Conservation (phyloP, 2,888 invertebrate species). For the Sarcophaga variegata region DNA sequence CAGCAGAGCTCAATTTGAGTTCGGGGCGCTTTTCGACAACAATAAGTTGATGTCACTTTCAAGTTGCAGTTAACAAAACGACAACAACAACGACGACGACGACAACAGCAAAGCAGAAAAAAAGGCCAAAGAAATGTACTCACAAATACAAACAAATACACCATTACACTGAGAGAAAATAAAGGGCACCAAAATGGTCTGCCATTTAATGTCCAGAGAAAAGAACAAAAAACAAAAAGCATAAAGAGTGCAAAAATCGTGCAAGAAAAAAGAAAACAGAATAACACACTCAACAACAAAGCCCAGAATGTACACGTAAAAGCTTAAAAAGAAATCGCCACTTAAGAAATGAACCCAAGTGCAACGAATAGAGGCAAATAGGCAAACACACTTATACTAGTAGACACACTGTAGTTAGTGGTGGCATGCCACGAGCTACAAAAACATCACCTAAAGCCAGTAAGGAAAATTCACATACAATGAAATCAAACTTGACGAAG, state of each 20-base stretch:
- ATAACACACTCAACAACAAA: constrained; percentile 31
- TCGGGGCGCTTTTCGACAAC: constrained; percentile 53
- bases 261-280: background rate
- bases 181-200: constrained; percentile 13
- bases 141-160: constrained; percentile 42
- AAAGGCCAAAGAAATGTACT: constrained; percentile 49
- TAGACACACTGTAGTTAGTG: constrained; percentile 22
- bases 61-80: constrained; percentile 65
- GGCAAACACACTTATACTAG: background rate
- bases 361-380: constrained; percentile 6
- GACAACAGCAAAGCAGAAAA: constrained; percentile 8
- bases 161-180: background rate
- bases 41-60: constrained; percentile 65
- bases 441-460: constrained; percentile 64
- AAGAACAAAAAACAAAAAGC: background rate
- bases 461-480: constrained; percentile 7
- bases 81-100: constrained; percentile 19
- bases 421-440: constrained; percentile 65
- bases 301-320: constrained; percentile 45
- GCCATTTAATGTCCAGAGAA: constrained; percentile 13
- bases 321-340: constrained; percentile 57
- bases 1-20: constrained; percentile 67
- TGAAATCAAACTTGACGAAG: no score
- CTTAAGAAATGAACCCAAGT: constrained; percentile 41
- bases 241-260: constrained; percentile 8